Percentiles rank a stretch among this genome's conserved stretches.
Evolutionary conservation across 2,888 invertebrate genomes (phyloP).

Genomic region (Tipula helvola): DNA sequence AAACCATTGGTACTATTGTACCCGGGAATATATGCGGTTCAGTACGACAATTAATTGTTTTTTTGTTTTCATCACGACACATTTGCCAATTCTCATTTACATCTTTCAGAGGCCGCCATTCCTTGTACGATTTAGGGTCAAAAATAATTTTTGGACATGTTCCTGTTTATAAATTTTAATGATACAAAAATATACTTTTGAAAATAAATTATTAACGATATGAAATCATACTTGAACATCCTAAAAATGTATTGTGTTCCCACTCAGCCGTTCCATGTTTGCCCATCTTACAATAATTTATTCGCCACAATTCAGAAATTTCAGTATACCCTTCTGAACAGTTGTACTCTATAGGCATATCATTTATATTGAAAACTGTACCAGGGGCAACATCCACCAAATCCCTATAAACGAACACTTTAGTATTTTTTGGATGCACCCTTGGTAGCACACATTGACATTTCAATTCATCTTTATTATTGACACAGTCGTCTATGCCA

Average conservation of each 20-base stretch:
- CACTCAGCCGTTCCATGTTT: neutral
- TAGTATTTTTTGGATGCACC: neutral
- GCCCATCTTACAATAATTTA: neutral
- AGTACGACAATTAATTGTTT: neutral
- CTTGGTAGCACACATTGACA: neutral
- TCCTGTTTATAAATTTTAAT: neutral
- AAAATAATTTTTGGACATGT: neutral
- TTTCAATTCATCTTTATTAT: neutral
- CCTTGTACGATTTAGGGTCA: neutral
- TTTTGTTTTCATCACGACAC: neutral
- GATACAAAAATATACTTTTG: neutral
- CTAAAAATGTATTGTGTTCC: neutral
- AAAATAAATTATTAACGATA: neutral
- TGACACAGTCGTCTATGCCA: neutral
- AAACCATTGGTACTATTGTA: neutral
- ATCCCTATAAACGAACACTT: neutral
- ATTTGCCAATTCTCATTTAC: neutral
- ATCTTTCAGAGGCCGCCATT: neutral
- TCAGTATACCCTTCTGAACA: neutral
- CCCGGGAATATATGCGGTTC: neutral
- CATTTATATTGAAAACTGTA: neutral
- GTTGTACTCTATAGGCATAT: neutral
- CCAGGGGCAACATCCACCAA: neutral
- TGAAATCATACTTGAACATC: neutral
- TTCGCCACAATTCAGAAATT: neutral